Base-by-base conservation (phyloP, 2,888 invertebrate species). In the Mesoligia furuncula region DNA sequence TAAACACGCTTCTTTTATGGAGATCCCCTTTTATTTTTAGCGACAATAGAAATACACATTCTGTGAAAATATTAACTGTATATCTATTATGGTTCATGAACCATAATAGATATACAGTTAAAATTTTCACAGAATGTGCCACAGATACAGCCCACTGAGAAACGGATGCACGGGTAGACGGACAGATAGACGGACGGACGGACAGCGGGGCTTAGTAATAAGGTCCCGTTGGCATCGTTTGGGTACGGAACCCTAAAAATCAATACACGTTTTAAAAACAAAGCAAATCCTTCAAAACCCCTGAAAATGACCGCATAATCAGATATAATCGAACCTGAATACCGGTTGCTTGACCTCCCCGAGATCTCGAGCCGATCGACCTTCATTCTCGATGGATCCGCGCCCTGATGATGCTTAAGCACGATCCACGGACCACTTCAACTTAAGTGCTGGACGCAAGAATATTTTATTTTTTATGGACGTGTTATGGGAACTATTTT, bases 391-490 rank as follows among this genome's bases (percentile, higher is more conserved):
- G 72, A 87, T 73, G 82, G 70, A 77, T 74, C 71, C 57, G 54
- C n/a, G 51, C 66, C 24, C 75, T 80, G 81, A 86, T 83, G 88
- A 69, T 80, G 80, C 88, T 88, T 88, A 65, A 79, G 88, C 88
- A 88, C 88, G 88, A 88, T 80, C 86, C 80, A 70, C 71, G 82
- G 62, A 68, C 70, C 84, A 73, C 88, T 88, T 74, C 51, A 81
- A 8, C 72, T 27, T 27, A 42, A 86, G 84, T 71, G 75, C 17
- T 71, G 39, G 68, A 65, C 27, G 77, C 48, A 42, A 75, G 87
- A 85, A 87, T 87, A 87, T 83, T 87, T 83, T 80, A 88, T 79
- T 83, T 85, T 87, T 83, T 88, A 88, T 87, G 81, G 83, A 81
- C 65, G 70, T 75, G 62, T 48, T 51, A 74, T 36, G 15, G 61